These are phyloP conservation scores for Aegypius monachus DNA, from an alignment of 2,113 vertebrate species.

Conservation along the genomic window DNA sequence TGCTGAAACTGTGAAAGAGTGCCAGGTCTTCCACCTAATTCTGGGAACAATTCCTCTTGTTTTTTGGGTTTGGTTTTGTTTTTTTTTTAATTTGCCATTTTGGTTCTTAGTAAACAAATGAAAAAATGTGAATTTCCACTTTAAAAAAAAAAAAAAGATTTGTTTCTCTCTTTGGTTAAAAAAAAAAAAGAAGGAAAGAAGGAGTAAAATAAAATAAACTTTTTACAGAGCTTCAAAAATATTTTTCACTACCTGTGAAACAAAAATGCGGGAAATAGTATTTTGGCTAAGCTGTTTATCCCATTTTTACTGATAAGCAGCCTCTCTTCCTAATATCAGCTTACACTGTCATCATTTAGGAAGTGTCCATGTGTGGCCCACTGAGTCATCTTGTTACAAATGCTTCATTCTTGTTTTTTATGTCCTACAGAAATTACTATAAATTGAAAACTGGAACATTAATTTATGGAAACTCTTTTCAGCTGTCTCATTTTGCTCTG, in stretches of 20 bases:
- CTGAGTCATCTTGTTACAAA: neutral
- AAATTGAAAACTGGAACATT: neutral
- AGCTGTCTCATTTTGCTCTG: neutral
- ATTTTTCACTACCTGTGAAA: neutral
- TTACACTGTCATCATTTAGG: neutral
- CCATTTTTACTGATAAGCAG: neutral
- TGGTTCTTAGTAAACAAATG: neutral
- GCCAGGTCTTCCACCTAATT: neutral
- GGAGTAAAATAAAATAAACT: neutral
- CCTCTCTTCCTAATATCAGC: neutral
- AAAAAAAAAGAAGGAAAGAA: neutral
- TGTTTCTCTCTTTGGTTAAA: neutral
- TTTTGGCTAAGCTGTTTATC: neutral
- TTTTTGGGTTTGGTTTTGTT: no score
- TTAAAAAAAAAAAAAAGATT: accelerated
- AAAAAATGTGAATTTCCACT: neutral
- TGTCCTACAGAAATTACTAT: neutral
- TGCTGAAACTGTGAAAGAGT: neutral
- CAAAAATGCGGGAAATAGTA: neutral
- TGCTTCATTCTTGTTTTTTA: neutral
- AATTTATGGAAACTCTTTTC: neutral
- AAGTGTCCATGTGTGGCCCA: neutral
- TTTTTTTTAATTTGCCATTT: neutral
- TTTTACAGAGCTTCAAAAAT: neutral
- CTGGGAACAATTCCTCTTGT: neutral